These are phyloP conservation scores for Axis porcinus DNA, from an alignment of 2,113 vertebrate species.

Conservation along the genomic window DNA sequence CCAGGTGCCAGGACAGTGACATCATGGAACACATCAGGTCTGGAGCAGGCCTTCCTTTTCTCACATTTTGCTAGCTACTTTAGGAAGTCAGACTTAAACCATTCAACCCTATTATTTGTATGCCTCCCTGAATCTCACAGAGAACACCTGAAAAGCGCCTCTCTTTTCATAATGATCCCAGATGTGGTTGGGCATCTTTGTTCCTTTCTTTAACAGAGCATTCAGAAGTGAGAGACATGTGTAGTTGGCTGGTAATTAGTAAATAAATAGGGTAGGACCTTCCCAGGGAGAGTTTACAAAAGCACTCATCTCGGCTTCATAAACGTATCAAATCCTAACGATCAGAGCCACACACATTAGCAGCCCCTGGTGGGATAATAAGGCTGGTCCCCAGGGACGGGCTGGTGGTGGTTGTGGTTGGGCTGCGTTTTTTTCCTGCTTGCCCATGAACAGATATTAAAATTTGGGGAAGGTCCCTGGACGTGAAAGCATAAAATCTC, in stretches of 20 bases:
- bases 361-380: slow-evolving; percentile 59
- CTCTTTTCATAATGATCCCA: neutral
- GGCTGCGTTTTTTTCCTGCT: neutral
- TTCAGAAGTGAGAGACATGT: slow-evolving; percentile 63
- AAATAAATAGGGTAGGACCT: slow-evolving; percentile 69
- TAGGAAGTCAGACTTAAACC: neutral
- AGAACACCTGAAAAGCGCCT: neutral
- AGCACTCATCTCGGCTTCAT: slow-evolving; percentile 33
- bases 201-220: slow-evolving; percentile 56
- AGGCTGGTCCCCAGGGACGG: slow-evolving; percentile 39
- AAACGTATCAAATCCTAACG: slow-evolving; percentile 68
- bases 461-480: slow-evolving; percentile 41
- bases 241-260: slow-evolving; percentile 74
- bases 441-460: neutral
- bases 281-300: slow-evolving; percentile 64
- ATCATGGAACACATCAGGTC: no score
- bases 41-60: neutral
- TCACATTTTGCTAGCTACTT: neutral
- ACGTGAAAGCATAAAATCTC: neutral
- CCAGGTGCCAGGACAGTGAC: neutral
- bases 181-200: neutral
- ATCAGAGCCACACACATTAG: slow-evolving; percentile 65
- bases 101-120: neutral
- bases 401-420: slow-evolving; percentile 20
- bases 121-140: neutral